Evolutionary conservation across 2,888 invertebrate species (phyloP).

Genomic region (Eupithecia exiguata): DNA sequence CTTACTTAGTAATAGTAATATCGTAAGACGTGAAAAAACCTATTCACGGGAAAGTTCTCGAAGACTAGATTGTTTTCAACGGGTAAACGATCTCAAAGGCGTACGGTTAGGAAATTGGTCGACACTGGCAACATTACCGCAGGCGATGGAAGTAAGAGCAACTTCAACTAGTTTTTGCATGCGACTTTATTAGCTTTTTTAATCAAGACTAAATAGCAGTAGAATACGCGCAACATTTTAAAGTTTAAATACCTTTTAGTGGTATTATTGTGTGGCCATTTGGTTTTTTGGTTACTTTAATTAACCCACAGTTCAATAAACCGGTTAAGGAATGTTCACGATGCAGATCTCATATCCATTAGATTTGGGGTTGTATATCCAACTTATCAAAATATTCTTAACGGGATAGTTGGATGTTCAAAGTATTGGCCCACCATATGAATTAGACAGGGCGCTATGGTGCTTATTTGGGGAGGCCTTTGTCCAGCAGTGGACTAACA

Average conservation of each 20-base stretch:
- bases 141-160: slow-evolving; percentile 24
- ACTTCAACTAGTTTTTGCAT: slow-evolving; percentile 15
- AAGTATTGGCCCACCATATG: too few species aligned
- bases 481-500: too few species aligned
- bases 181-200: slow-evolving; percentile 7
- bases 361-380: too few species aligned
- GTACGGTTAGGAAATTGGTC: slow-evolving; percentile 23
- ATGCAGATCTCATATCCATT: too few species aligned
- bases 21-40: slow-evolving; percentile 12
- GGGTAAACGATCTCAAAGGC: slow-evolving; percentile 33
- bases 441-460: too few species aligned
- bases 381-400: too few species aligned
- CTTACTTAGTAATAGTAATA: background rate
- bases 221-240: background rate
- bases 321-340: background rate
- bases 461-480: too few species aligned
- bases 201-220: background rate
- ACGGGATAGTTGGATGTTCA: too few species aligned
- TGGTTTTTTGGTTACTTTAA: background rate
- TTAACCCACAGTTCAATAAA: background rate
- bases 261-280: background rate
- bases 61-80: slow-evolving; percentile 30
- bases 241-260: background rate
- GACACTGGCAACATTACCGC: slow-evolving; percentile 36
- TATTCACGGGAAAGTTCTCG: slow-evolving; percentile 16